Conservation (phyloP, 2,113 vertebrate species). For the Grammatotria lemairii region DNA sequence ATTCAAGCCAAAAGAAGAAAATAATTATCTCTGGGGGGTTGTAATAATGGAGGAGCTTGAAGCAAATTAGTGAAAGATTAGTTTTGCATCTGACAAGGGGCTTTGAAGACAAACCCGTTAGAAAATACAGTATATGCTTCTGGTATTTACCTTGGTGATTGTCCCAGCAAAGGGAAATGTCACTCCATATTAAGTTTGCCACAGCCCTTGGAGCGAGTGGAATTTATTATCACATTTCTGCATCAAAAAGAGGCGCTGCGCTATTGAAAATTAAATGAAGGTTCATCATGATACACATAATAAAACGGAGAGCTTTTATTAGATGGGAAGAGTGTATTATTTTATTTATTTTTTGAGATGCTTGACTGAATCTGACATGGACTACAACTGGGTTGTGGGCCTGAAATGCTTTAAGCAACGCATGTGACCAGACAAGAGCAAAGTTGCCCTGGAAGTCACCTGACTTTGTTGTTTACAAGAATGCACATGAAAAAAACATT, state of each 20-base stretch:
- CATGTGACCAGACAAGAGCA: neutral
- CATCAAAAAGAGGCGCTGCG: neutral
- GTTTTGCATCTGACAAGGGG: neutral
- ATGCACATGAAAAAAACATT: neutral
- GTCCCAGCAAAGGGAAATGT: conserved; percentile 10
- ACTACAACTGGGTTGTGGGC: neutral
- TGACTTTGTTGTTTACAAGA: neutral
- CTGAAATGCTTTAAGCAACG: neutral
- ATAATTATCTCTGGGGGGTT: neutral
- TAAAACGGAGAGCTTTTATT: neutral
- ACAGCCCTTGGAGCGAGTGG: conserved; percentile 1
- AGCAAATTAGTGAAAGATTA: conserved; percentile 13
- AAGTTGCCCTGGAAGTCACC: neutral
- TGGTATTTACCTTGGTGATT: conserved; percentile 27
- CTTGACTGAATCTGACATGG: neutral
- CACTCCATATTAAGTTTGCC: conserved; percentile 28
- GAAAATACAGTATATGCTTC: neutral
- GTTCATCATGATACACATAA: neutral
- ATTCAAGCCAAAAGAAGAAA: neutral
- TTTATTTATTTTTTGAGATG: neutral
- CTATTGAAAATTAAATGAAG: conserved; percentile 17
- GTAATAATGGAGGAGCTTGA: neutral
- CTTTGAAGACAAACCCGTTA: neutral
- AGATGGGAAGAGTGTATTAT: neutral
- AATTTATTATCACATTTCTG: conserved; percentile 42